Percentiles rank a stretch among this genome's conserved stretches.
phyloP scores from a whole-genome alignment of 2,888 invertebrate genomes.

The Falcaria lacertinaria region DNA sequence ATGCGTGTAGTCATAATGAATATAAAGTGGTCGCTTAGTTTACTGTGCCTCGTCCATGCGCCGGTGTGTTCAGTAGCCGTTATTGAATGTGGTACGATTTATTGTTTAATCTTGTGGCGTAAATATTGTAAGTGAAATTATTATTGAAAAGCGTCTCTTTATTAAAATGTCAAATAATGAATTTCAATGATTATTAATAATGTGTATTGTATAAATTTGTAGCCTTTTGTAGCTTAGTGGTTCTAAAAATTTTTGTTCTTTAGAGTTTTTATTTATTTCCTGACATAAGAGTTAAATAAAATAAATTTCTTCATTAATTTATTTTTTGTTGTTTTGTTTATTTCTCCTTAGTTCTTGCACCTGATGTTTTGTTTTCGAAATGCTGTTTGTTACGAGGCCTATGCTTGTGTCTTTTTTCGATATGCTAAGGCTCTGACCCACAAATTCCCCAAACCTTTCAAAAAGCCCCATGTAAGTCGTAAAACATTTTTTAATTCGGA shows the following conservation, averaged over 20 bases:
- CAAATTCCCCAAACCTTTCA: no score
- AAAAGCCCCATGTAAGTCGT: no score
- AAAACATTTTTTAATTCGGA: no score
- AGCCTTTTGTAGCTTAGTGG: slow-evolving; percentile 40
- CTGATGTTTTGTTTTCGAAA: slow-evolving; percentile 4
- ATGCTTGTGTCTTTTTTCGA: no score
- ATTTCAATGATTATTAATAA: slow-evolving; percentile 5
- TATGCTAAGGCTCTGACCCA: no score
- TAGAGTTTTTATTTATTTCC: slow-evolving; percentile 57
- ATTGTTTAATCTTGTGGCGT: slow-evolving; percentile 2
- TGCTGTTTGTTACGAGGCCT: background rate
- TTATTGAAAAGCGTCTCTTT: background rate
- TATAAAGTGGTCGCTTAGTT: background rate
- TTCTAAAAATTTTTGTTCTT: slow-evolving; percentile 53
- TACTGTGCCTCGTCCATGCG: background rate
- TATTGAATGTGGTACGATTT: background rate
- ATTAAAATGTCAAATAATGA: background rate
- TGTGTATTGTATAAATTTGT: slow-evolving; percentile 42
- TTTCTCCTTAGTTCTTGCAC: slow-evolving; percentile 7
- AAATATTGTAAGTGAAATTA: slow-evolving; percentile 13
- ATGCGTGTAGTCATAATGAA: background rate
- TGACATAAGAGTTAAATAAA: slow-evolving; percentile 18
- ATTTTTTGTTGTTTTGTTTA: slow-evolving; percentile 17
- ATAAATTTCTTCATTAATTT: slow-evolving; percentile 23
- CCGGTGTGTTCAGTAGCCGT: background rate